These are phyloP conservation scores for Rhinatrema bivittatum DNA, from an alignment of 2,797 vertebrate species.

Conservation along the genomic window DNA sequence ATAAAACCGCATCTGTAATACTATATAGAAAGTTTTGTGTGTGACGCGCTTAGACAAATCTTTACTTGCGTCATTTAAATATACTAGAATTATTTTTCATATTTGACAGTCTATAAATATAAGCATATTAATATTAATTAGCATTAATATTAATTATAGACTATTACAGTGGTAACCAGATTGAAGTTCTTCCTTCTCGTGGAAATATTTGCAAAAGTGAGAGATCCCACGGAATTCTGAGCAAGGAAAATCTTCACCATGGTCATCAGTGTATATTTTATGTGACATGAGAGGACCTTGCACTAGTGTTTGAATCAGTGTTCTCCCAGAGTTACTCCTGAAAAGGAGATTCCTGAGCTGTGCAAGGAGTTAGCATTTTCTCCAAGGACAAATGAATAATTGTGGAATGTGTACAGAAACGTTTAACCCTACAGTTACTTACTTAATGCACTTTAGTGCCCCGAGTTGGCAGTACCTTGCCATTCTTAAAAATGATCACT, in stretches of 20 bases:
- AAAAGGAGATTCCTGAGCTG: slow-evolving; percentile 14
- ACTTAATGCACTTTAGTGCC: slow-evolving; percentile 61
- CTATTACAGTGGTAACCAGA: too few relatives aligned
- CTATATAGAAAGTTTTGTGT: slow-evolving; percentile 13
- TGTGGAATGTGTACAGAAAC: slow-evolving; percentile 49
- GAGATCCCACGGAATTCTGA: too few relatives aligned
- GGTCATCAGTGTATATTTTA: too few relatives aligned
- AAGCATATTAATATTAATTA: too few relatives aligned
- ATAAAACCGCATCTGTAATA: slow-evolving; percentile 24
- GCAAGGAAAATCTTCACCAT: too few relatives aligned
- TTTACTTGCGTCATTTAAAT: slow-evolving; percentile 39
- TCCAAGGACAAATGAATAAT: slow-evolving; percentile 27
- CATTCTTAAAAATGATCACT: slow-evolving; percentile 25
- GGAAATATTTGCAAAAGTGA: too few relatives aligned
- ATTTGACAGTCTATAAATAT: too few relatives aligned
- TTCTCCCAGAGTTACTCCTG: slow-evolving; percentile 32
- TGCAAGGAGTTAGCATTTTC: slow-evolving; percentile 32
- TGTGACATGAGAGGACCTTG: slow-evolving; percentile 56
- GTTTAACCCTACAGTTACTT: slow-evolving; percentile 38
- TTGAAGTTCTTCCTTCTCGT: too few relatives aligned
- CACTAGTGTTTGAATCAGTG: slow-evolving; percentile 22
- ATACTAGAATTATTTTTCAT: slow-evolving; percentile 46
- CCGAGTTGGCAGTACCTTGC: slow-evolving; percentile 40
- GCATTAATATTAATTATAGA: too few relatives aligned
- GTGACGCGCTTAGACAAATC: slow-evolving; percentile 35